These are phyloP conservation scores for Chrosomus eos DNA, from an alignment of 2,797 vertebrate species.

Conservation along the genomic window DNA sequence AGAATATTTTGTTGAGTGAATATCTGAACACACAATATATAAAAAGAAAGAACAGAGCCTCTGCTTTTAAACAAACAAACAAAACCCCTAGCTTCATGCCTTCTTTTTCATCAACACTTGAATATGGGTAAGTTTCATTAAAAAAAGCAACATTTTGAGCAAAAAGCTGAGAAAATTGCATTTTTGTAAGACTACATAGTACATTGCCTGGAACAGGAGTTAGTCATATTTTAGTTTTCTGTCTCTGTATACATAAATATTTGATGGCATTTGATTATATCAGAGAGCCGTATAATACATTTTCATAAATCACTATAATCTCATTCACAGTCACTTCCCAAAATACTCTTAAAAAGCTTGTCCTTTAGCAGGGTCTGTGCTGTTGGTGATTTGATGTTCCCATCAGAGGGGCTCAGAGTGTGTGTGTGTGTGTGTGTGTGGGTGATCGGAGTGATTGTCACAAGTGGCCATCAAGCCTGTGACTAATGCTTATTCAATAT, in stretches of 20 bases:
- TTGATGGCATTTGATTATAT: neutral
- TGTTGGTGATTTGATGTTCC: constrained; percentile 24
- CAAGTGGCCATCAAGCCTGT: constrained; percentile 27
- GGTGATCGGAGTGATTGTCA: constrained; percentile 29
- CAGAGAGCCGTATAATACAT: neutral
- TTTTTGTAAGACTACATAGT: too few species aligned
- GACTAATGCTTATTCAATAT: constrained; percentile 43
- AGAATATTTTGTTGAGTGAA: too few species aligned
- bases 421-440: constrained; percentile 29
- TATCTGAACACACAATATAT: too few species aligned
- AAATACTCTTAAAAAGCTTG: constrained; percentile 7
- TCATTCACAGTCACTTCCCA: constrained; percentile 2
- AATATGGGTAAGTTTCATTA: too few species aligned
- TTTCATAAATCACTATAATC: constrained; percentile 5
- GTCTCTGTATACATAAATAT: neutral
- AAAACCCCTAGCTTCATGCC: too few species aligned
- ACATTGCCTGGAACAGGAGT: neutral
- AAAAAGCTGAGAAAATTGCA: too few species aligned
- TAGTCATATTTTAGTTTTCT: neutral
- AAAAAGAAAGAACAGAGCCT: too few species aligned
- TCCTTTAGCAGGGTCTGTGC: neutral
- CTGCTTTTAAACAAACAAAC: too few species aligned
- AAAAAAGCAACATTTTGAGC: too few species aligned
- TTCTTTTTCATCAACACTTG: too few species aligned
- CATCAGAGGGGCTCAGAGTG: neutral